Conservation (phyloP, 53 echinoderm and acorn worm genomes). For the Holothuria scabra region DNA sequence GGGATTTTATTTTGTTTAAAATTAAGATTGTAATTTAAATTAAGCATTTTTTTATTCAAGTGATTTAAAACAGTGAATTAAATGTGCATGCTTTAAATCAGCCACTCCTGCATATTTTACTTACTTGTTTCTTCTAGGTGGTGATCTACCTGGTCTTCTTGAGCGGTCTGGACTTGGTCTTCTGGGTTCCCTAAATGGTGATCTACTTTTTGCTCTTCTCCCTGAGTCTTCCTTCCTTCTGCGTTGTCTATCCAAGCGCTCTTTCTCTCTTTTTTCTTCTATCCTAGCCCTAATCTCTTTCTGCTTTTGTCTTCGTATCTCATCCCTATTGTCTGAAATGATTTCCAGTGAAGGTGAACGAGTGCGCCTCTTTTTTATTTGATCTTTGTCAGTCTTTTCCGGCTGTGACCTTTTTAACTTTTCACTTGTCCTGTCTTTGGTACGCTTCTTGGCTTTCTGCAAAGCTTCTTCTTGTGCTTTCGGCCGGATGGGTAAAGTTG, state of each 20-base stretch:
- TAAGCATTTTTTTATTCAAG: too few species aligned
- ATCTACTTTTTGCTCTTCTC: conserved; percentile 21
- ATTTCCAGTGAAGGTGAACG: conserved; percentile 57
- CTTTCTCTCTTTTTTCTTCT: conserved; percentile 30
- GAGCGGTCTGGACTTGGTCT: neutral
- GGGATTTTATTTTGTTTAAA: too few species aligned
- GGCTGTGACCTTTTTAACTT: conserved; percentile 1
- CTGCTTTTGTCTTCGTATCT: conserved; percentile 18
- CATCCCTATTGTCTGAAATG: conserved; percentile 34
- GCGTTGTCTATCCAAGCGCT: conserved; percentile 18
- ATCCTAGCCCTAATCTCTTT: conserved; percentile 17
- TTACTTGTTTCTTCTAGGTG: conserved; percentile 25
- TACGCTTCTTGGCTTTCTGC: conserved; percentile 29
- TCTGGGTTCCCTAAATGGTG: conserved; percentile 29
- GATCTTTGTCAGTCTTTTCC: conserved; percentile 15
- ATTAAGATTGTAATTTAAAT: too few species aligned
- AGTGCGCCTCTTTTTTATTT: conserved; percentile 60
- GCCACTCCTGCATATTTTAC: too few species aligned
- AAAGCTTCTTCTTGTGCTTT: conserved; percentile 29
- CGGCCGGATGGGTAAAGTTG: conserved; percentile 30
- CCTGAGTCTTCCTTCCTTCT: conserved; percentile 21
- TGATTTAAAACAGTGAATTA: too few species aligned
- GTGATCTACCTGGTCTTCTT: conserved; percentile 34
- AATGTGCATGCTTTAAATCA: too few species aligned
- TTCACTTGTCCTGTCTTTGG: neutral